These are phyloP conservation scores for Drosophila leontia DNA, from an alignment of 1,140 invertebrate genomes.

Conservation along the genomic window DNA sequence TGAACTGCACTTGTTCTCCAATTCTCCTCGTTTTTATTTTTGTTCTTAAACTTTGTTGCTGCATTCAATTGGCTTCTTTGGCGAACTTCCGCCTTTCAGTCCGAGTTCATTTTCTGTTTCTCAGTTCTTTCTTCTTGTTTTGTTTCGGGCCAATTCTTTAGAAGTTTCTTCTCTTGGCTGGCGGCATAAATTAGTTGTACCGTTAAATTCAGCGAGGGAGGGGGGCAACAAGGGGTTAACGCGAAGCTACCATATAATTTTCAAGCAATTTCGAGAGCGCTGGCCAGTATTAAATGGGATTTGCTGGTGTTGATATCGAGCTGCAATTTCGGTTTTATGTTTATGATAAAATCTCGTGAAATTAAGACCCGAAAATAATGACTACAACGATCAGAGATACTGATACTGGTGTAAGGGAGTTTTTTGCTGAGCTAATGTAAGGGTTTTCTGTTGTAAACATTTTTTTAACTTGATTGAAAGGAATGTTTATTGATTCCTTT, in stretches of 20 bases:
- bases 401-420: not conserved
- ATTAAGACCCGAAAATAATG: slow-evolving; percentile 14
- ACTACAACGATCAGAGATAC: not conserved
- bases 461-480: not conserved
- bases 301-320: slow-evolving; percentile 39
- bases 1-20: slow-evolving; percentile 54
- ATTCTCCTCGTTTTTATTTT: slow-evolving; percentile 18
- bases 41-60: slow-evolving; percentile 32
- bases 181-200: slow-evolving; percentile 73
- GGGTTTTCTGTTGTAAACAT: not conserved
- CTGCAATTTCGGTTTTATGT: slow-evolving; percentile 41
- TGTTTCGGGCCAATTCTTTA: slow-evolving; percentile 57
- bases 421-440: not conserved
- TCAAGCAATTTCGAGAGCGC: slow-evolving; percentile 39
- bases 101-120: slow-evolving; percentile 25
- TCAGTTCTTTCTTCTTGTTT: slow-evolving; percentile 10
- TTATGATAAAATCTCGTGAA: slow-evolving; percentile 44
- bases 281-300: slow-evolving; percentile 48
- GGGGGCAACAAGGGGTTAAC: slow-evolving; percentile 17
- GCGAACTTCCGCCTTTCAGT: slow-evolving; percentile 66
- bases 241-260: slow-evolving; percentile 58
- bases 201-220: slow-evolving; percentile 42
- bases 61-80: slow-evolving; percentile 75
- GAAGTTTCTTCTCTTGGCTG: slow-evolving; percentile 45
- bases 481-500: not conserved